Percentiles rank a stretch among this genome's conserved stretches.
Conservation (phyloP, 2,888 invertebrate genomes). For the Machimus atricapillus region DNA sequence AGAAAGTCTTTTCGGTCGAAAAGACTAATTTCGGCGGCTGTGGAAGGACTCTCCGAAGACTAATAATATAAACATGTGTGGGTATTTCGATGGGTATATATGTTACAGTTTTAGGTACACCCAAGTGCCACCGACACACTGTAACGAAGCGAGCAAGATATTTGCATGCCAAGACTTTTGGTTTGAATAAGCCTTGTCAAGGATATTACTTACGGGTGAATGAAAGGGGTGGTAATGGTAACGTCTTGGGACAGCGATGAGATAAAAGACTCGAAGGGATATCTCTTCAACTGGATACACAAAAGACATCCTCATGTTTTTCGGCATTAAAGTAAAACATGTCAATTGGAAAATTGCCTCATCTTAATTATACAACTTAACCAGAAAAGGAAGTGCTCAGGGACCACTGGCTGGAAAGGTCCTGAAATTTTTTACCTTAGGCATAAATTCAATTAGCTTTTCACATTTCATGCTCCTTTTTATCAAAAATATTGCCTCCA, state of each 20-base stretch:
- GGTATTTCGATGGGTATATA: background rate
- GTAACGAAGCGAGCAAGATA: conserved; percentile 32
- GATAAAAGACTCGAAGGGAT: conserved; percentile 19
- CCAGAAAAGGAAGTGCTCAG: background rate
- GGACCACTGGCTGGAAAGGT: background rate
- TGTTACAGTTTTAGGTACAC: background rate
- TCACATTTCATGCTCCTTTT: background rate
- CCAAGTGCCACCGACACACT: background rate
- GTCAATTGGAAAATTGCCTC: conserved; percentile 32
- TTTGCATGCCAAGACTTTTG: conserved; percentile 33
- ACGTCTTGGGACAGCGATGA: conserved; percentile 23
- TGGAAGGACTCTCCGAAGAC: conserved; percentile 9
- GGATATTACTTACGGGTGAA: conserved; percentile 39
- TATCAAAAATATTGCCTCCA: background rate
- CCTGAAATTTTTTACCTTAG: background rate
- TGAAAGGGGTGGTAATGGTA: conserved; percentile 28
- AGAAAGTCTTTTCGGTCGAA: conserved; percentile 20
- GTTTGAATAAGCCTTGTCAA: conserved; percentile 26
- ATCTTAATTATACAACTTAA: background rate
- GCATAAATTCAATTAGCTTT: background rate
- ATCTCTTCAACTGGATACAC: background rate
- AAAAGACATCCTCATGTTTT: background rate
- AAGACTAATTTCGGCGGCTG: conserved; percentile 31
- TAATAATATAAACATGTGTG: conserved; percentile 2
- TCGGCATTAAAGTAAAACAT: conserved; percentile 7